Evolutionary conservation across 2,797 vertebrate genomes (phyloP), one percentile per base, ranked within the genome.

Genomic region (Macropus fuliginosus): DNA sequence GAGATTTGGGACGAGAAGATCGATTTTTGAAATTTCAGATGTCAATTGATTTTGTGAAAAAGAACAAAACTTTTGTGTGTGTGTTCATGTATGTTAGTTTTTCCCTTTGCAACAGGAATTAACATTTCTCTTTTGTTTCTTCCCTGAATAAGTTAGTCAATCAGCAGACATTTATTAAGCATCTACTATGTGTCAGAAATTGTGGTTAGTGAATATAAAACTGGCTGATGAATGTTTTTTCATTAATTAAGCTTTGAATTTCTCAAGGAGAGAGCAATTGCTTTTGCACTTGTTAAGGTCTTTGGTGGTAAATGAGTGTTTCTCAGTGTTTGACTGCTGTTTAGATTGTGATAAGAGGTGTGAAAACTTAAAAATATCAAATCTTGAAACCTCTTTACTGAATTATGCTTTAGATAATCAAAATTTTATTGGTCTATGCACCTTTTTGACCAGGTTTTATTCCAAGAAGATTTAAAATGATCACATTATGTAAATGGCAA

Each of bases 361-460:
- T 40, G n/a, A 24, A 74, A 74, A 40, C 18, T 74, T 40, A 40
- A 2, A 74, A 40, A 40, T 21, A 74, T 40, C 16, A 74, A 40
- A 34, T n/a, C 28, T 74, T 21, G 8, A 74, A 21, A 74, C 40
- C 40, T 74, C 16, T 74, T 74, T 40, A 74, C n/a, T 21, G 21
- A 74, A 40, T 74, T 18, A 74, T 74, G n/a, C 66, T 40, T 74
- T 74, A 74, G n/a, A 74, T 74, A 40, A 40, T 74, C 66, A 29
- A 54, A 14, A 52, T 29, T 90, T 21, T 54, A 90, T 90, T 90
- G 66, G 89, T 90, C 50, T 29, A 52, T 50, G n/a, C 95, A 1
- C 50, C 94, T 74, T 57, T 57, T 59, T 28, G 93, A 40, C 40
- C 40, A 95, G 54, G 1, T 55, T 95, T 93, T 94, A 94, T 54